These are phyloP conservation scores for Zapus hudsonius DNA, from an alignment of 2,113 vertebrate genomes.

Conservation along the genomic window DNA sequence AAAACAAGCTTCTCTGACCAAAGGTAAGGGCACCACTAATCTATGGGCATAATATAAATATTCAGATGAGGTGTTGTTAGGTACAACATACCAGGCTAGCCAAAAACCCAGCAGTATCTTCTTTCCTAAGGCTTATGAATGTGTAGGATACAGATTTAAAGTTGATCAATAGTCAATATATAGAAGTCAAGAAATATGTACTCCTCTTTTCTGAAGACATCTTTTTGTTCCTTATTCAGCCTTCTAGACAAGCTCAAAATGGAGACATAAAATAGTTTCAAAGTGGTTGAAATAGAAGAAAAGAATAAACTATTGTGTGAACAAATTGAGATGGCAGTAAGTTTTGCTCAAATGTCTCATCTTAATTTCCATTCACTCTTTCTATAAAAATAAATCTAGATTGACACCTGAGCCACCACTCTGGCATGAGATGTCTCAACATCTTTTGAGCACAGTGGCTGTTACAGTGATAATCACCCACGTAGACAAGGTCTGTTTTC, in stretches of 20 bases:
- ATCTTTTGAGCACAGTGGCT: not conserved
- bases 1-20: no score
- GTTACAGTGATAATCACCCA: not conserved
- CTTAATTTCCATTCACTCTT: slow-evolving; percentile 47
- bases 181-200: not conserved
- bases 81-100: no score
- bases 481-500: not conserved
- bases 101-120: no score
- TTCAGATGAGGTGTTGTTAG: no score
- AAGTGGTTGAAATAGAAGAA: not conserved
- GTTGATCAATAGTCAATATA: not conserved
- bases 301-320: slow-evolving; percentile 16
- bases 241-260: not conserved
- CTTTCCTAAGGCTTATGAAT: no score
- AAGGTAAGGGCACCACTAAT: no score
- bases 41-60: no score
- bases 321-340: slow-evolving; percentile 2
- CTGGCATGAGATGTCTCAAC: not conserved
- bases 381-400: slow-evolving; percentile 47
- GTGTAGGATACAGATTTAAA: not conserved
- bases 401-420: not conserved
- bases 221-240: not conserved
- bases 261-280: not conserved
- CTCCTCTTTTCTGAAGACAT: not conserved
- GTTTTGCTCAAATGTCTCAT: slow-evolving; percentile 28